phyloP scores from a whole-genome alignment of 2,888 invertebrate genomes.

The Hololepta plana region DNA sequence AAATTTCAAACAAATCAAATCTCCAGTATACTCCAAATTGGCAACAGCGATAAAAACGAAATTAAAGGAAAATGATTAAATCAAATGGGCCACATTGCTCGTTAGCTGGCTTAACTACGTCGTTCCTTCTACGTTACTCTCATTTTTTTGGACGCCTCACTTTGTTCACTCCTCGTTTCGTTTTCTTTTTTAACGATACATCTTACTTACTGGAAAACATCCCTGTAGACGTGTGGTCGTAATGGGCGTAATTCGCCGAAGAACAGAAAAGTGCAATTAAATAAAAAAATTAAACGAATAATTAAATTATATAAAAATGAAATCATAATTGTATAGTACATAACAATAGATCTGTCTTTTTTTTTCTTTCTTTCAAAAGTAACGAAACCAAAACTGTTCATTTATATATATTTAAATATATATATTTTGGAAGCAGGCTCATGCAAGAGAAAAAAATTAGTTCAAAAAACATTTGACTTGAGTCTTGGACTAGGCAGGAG shows the following conservation, averaged over 20 bases:
- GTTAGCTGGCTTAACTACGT: no score
- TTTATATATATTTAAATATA: no score
- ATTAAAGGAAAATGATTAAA: no score
- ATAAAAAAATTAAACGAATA: constrained; percentile 27
- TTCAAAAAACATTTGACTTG: constrained; percentile 23
- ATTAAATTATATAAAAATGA: constrained; percentile 8
- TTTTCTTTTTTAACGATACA: not conserved
- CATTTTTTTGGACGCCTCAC: no score
- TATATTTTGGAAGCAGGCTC: constrained; percentile 10
- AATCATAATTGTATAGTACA: constrained; percentile 41
- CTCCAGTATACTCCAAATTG: no score
- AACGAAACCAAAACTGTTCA: constrained; percentile 12
- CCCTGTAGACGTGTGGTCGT: constrained; percentile 39
- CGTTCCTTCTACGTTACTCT: no score
- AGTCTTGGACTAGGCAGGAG: constrained; percentile 43
- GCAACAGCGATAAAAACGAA: no score
- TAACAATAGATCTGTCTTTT: constrained; percentile 14
- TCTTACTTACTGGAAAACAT: constrained; percentile 56
- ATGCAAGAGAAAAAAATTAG: constrained; percentile 40
- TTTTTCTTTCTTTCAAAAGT: constrained; percentile 11
- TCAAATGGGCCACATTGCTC: no score
- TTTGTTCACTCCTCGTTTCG: not conserved
- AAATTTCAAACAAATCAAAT: no score
- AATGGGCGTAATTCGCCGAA: constrained; percentile 33
- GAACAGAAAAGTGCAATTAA: constrained; percentile 47